phyloP scores from a whole-genome alignment of 2,113 vertebrate species.

The Macquaria ambigua region DNA sequence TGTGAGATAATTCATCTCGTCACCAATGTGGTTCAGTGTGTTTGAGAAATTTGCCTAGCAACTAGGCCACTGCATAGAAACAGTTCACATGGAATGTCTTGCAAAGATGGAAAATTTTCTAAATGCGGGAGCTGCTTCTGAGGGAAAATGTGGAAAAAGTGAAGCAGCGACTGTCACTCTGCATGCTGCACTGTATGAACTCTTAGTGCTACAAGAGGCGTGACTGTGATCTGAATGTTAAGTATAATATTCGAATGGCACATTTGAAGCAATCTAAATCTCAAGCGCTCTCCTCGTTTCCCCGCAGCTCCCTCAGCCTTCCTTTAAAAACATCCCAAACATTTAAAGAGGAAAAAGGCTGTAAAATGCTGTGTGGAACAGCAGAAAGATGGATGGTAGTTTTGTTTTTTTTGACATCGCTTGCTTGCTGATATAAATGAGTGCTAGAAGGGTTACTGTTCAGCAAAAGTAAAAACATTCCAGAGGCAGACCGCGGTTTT shows the following conservation, averaged over 20 bases:
- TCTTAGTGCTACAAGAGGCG: neutral
- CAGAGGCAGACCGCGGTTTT: constrained; percentile 38
- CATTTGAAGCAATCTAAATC: constrained; percentile 7
- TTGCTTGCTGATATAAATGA: constrained; percentile 5
- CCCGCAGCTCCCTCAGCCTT: neutral
- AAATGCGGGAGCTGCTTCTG: constrained; percentile 24
- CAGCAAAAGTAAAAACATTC: constrained; percentile 65
- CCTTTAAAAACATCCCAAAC: constrained; percentile 12
- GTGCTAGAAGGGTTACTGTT: constrained; percentile 40
- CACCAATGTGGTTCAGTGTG: neutral
- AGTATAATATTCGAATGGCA: constrained; percentile 28
- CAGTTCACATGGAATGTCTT: constrained; percentile 6
- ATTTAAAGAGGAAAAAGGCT: neutral
- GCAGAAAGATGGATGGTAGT: neutral
- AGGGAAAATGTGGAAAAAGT: constrained; percentile 41
- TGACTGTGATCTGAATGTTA: constrained; percentile 10
- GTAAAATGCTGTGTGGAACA: neutral
- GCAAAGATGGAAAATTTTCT: constrained; percentile 44
- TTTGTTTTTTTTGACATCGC: neutral
- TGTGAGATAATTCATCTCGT: neutral
- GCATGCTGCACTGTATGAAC: neutral
- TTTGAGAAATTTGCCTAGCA: constrained; percentile 25
- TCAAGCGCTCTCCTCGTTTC: neutral
- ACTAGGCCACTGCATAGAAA: constrained; percentile 19
- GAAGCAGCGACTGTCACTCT: constrained; percentile 6